phyloP scores from a whole-genome alignment of 2,113 vertebrate species.

The Clarias batrachus region DNA sequence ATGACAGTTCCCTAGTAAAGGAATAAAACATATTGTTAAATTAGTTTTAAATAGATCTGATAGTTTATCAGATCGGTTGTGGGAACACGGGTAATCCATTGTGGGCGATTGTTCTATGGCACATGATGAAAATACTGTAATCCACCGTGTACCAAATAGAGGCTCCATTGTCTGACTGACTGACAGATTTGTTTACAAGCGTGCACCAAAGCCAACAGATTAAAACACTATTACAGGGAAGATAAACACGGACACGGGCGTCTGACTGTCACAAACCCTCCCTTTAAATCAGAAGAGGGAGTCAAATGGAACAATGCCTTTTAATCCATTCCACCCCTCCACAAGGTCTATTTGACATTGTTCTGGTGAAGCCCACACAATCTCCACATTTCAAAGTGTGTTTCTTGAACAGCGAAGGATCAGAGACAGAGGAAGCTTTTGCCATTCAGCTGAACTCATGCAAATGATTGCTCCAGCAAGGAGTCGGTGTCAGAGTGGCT shows the following conservation, averaged over 20 bases:
- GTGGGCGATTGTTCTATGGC: conserved; percentile 50
- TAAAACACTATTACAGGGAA: conserved; percentile 70
- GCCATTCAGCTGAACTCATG: conserved; percentile 63
- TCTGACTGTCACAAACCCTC: conserved; percentile 60
- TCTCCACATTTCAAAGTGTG: conserved; percentile 54
- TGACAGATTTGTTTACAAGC: conserved; percentile 76
- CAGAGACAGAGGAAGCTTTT: conserved; percentile 57
- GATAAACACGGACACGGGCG: conserved; percentile 68
- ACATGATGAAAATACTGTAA: conserved; percentile 66
- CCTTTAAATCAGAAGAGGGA: conserved; percentile 48
- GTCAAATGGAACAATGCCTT: conserved; percentile 70
- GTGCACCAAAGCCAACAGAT: conserved; percentile 71
- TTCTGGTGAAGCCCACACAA: conserved; percentile 70
- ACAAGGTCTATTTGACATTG: conserved; percentile 70
- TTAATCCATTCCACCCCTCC: conserved; percentile 71
- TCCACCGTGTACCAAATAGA: conserved; percentile 72
- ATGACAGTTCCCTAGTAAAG: conserved; percentile 41
- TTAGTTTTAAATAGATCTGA: conserved; percentile 67
- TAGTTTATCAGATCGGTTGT: conserved; percentile 74
- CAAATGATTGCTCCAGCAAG: conserved; percentile 55
- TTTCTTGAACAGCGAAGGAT: conserved; percentile 50
- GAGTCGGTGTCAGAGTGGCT: conserved; percentile 61
- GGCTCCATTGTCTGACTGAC: conserved; percentile 73
- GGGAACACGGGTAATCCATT: conserved; percentile 66
- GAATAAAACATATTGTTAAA: conserved; percentile 54